Base-by-base conservation (phyloP, 2,797 vertebrate species). In the Lagorchestes hirsutus region DNA sequence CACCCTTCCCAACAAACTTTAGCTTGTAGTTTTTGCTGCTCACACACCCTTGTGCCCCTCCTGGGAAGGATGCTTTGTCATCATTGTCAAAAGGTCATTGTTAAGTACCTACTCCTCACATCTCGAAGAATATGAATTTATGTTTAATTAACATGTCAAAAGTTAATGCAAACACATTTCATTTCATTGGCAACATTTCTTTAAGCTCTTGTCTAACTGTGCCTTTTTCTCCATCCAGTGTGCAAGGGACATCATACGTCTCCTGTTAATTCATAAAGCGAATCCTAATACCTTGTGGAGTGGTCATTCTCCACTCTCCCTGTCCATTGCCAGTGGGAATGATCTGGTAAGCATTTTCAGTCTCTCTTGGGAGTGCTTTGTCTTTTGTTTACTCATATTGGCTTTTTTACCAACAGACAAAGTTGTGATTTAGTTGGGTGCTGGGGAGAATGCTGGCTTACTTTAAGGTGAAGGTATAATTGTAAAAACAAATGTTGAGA, bases 231-330 rank as follows among this genome's bases (percentile, higher is more conserved):
- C 50, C 82, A 4, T 97, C 0, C 97, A 99, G 99, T 97, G 98
- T 92, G 98, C 99, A 95, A 98, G 98, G 95, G 98, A 99, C 54
- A 97, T 99, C 24, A 98, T 99, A 2, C 96, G 92, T 50, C 98
- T 99, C 52, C 98, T 99, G 28, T 98, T 99, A 29, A 98, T 98
- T 29, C 99, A 99, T 96, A 98, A 98, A 87, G 99, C 99, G 55
- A 98, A 98, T 54, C 98, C 99, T 91, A 98, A 99, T 96, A 91
- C 98, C 28, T 97, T 99, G 93, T 99, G 99, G 99, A 99, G 99
- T 1, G 99, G 99, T 90, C 99, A 99, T 98, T 99, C 99, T 8
- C 99, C 99, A 0, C 99, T 99, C 40, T 99, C 99, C 22, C 97
- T 99, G 95, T 99, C 99, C 62, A 99, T 99, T 40, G 99, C 99